Evolutionary conservation across 2,888 invertebrate species (phyloP).

Genomic region (Margaritifera margaritifera): DNA sequence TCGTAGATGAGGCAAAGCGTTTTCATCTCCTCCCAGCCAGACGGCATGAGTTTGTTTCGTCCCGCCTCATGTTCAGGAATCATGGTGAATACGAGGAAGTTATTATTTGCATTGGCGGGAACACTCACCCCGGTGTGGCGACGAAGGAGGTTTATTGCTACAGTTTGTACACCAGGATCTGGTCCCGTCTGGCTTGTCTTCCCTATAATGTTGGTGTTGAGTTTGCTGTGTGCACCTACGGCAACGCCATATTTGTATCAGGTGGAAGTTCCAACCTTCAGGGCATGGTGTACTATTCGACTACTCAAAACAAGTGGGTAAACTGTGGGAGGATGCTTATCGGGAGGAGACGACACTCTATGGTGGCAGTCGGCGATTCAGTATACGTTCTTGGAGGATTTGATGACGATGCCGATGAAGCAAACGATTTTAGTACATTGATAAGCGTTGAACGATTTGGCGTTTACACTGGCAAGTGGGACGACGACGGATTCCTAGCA

Average conservation of each 20-base stretch:
- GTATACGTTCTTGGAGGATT: constrained; percentile 48
- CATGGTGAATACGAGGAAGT: constrained; percentile 43
- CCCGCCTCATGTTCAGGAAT: constrained; percentile 36
- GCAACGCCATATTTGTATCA: constrained; percentile 47
- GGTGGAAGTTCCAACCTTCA: constrained; percentile 41
- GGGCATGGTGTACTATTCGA: constrained; percentile 33
- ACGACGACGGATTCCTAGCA: constrained; percentile 36
- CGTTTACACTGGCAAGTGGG: constrained; percentile 38
- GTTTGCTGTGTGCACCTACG: constrained; percentile 44
- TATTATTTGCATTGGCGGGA: constrained; percentile 37
- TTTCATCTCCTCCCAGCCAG: constrained; percentile 50
- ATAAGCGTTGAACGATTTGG: constrained; percentile 40
- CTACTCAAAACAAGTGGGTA: constrained; percentile 38
- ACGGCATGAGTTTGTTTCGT: constrained; percentile 43
- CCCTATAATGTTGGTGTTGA: constrained; percentile 45
- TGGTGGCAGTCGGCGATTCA: constrained; percentile 47
- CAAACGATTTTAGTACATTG: constrained; percentile 29
- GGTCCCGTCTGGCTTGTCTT: constrained; percentile 32
- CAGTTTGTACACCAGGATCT: constrained; percentile 29
- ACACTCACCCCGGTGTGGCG: constrained; percentile 21
- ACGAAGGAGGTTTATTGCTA: constrained; percentile 42
- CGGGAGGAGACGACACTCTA: constrained; percentile 44
- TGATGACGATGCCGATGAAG: constrained; percentile 43
- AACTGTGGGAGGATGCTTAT: constrained; percentile 36
- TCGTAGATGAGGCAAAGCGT: constrained; percentile 45